phyloP scores from a whole-genome alignment of 1,140 invertebrate genomes.

The Subanguina moxae region DNA sequence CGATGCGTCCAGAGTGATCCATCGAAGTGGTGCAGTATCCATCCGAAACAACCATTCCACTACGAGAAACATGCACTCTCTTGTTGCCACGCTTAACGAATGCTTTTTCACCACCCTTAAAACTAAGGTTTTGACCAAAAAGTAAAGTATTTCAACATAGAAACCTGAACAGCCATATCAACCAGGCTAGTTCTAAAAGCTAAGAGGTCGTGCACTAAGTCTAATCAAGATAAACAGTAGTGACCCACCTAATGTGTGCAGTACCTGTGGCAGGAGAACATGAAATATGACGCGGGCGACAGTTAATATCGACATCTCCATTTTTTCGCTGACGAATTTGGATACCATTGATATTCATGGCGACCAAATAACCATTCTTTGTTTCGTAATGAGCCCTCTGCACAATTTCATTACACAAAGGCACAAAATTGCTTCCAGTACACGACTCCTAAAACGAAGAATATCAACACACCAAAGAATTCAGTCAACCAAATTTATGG shows the following conservation, averaged over 20 bases:
- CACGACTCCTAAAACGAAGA: constrained; percentile 1
- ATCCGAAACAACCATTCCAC: constrained; percentile 34
- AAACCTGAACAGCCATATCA: constrained; percentile 31
- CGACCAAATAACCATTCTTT: constrained; percentile 20
- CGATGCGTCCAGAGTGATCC: constrained; percentile 33
- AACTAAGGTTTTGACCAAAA: background rate
- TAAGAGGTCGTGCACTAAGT: background rate
- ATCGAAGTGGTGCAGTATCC: constrained; percentile 29
- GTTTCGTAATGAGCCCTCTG: constrained; percentile 23
- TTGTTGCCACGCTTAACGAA: constrained; percentile 27
- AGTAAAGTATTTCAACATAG: background rate
- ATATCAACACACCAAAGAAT: background rate
- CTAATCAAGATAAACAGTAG: too few species aligned
- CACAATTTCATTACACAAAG: constrained; percentile 32
- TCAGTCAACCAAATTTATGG: background rate
- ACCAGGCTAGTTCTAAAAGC: constrained; percentile 16
- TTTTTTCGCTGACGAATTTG: constrained; percentile 24
- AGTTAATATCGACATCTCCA: constrained; percentile 21
- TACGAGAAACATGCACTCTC: constrained; percentile 30
- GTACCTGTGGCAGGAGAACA: background rate
- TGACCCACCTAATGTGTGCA: background rate
- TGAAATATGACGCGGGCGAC: background rate
- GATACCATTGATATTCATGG: constrained; percentile 15
- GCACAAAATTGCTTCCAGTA: constrained; percentile 17
- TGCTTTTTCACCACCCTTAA: constrained; percentile 28